Evolutionary conservation across 2,113 vertebrate genomes (phyloP), one percentile per base, ranked within the genome.

Genomic region (Peromyscus californicus): DNA sequence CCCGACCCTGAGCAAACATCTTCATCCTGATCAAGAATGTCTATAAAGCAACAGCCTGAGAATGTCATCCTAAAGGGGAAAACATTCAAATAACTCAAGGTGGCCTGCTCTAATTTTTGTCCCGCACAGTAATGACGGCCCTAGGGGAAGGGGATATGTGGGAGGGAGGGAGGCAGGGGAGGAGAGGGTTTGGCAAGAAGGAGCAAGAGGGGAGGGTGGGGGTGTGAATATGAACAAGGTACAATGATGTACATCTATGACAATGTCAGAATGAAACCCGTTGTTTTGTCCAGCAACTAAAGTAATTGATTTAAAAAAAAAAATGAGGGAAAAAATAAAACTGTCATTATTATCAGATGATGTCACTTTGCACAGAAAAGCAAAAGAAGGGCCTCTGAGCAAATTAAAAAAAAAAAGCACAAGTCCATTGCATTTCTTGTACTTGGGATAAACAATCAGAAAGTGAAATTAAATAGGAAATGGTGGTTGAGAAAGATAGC

Each of bases 381-480:
- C 83, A 85, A 74, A 85, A 51, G 51, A 86, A 42, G 11, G 16
- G 83, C 74, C 80, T 84, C 65, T 48, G 45, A 84, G 36, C 61
- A 79, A 95, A 90, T 79, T 69, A 57, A 90, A 78, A 13, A 74
- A 94, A 95, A 74, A 96, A 83, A 90, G 61, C 76, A 93, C 82
- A 82, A 94, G 36, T 88, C 78, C n/a, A 31, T 70, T 72, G n/a
- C 9, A 91, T 94, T 86, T 89, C 42, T 96, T 82, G 31, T 45
- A 3, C 42, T 85, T 89, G 67, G 75, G 94, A 93, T 94, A 95
- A 89, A 91, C 21, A 83, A 51, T n/a, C 26, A 93, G 94, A 86
- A 97, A 96, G 93, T 51, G 5, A 91, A 95, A 95, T 75, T 92
- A 85, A 78, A 92, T 4, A 93, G 67, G 93, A 93, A 78, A 65